Base-by-base conservation (phyloP, 2,888 invertebrate species). In the Himalopsyche anomala region DNA sequence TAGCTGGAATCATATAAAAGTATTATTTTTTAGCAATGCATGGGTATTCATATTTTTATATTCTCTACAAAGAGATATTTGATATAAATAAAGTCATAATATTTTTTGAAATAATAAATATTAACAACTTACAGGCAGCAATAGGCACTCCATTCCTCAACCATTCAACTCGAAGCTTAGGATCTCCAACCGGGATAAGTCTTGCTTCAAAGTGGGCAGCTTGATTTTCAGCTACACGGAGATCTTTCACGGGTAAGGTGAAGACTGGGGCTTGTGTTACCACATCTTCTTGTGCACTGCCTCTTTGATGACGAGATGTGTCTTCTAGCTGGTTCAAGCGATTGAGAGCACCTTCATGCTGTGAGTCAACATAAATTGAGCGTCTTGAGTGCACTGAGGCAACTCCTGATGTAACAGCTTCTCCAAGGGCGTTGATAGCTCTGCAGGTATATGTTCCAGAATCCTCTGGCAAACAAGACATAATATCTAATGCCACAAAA, bases 381-480 rank as follows among this genome's bases (percentile, higher is more conserved):
- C 97, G 97, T 92, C 95, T 94, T 91, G 96, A 97, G 90, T 97
- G 96, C 19, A 98, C 97, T 36, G 95, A 92, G 15, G 99, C 96
- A 84, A 96, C 96, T 62, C 98, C 98, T 81, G 98, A 97, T 82
- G 98, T 98, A 17, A 98, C 96, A 54, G 98, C 98, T 93, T 98
- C 97, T 69, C 99, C 99, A 19, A 97, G 94, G 83, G 96, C 96
- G 90, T 99, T 99, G 84, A 95, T 96, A 2, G 99, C 98, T 90
- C 98, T 95, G 91, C 98, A 98, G 0, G 98, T 99, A 91, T 99
- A 99, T 0, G 96, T 97, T 81, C 99, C 99, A 19, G 97, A 96
- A 93, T 99, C 99, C 91, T 99, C 99, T 11, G 99, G 97, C 90
- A 98, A 96, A 87, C 98, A 97, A 89, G 98, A 97, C 94, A 98